Percentiles rank a stretch among this genome's conserved stretches.
These are phyloP conservation scores for Eulemur rubriventer DNA, from an alignment of 2,797 vertebrate species.

Conservation along the genomic window DNA sequence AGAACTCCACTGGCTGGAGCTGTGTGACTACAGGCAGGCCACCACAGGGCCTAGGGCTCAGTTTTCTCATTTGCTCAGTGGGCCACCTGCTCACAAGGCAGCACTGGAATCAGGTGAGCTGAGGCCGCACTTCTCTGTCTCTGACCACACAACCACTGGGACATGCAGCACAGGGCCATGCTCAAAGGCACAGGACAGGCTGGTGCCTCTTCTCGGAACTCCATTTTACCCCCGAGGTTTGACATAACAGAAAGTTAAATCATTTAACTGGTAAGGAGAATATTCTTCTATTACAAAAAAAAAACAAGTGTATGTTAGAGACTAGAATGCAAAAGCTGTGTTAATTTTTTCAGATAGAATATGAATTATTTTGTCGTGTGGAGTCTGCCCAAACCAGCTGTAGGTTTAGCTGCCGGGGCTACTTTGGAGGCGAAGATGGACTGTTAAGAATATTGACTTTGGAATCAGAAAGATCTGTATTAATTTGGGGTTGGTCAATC, in stretches of 20 bases:
- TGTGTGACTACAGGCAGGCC: neutral
- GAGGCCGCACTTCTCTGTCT: neutral
- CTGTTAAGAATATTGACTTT: neutral
- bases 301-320: neutral
- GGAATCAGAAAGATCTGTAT: neutral
- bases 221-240: neutral
- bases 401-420: neutral
- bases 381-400: neutral
- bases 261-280: neutral
- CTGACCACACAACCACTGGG: neutral
- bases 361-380: neutral
- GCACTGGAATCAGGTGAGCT: neutral
- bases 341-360: neutral
- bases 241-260: neutral
- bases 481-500: neutral
- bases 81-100: neutral
- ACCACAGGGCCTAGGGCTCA: neutral
- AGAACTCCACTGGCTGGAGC: neutral
- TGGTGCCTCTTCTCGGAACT: neutral
- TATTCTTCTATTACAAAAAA: neutral
- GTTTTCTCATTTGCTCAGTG: neutral
- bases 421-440: neutral
- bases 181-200: neutral
- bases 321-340: neutral
- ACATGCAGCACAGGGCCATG: neutral